These are phyloP conservation scores for Molanna angustata DNA, from an alignment of 2,888 invertebrate genomes.

Conservation along the genomic window DNA sequence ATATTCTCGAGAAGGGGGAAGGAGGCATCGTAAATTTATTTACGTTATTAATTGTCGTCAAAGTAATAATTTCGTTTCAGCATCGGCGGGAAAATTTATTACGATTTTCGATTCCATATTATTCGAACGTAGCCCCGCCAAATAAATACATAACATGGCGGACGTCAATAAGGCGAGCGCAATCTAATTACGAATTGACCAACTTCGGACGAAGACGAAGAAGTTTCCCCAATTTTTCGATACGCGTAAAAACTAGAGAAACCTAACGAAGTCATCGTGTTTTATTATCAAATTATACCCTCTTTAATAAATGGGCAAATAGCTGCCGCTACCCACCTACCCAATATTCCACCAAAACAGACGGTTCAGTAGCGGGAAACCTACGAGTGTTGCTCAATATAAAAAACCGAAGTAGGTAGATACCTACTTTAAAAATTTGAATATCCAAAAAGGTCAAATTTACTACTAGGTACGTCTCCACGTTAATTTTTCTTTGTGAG, in stretches of 20 bases:
- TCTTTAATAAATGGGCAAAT: constrained; percentile 27
- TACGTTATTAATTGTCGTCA: too few relatives aligned
- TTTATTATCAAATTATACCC: constrained; percentile 28
- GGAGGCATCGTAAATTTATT: too few relatives aligned
- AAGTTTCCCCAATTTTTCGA: constrained; percentile 18
- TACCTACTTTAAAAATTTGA: too few relatives aligned
- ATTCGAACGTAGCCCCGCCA: too few relatives aligned
- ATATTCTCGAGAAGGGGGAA: too few relatives aligned
- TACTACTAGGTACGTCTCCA: too few relatives aligned
- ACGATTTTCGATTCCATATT: neutral
- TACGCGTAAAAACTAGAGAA: constrained; percentile 19
- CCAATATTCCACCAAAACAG: constrained; percentile 15
- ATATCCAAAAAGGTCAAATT: too few relatives aligned
- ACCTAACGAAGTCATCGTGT: constrained; percentile 25
- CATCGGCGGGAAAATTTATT: neutral
- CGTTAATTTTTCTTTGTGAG: too few relatives aligned
- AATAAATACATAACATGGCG: too few relatives aligned
- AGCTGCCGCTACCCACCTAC: constrained; percentile 20
- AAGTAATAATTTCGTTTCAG: neutral
- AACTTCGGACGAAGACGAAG: constrained; percentile 1
- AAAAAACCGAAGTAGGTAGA: too few relatives aligned
- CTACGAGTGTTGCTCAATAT: too few relatives aligned
- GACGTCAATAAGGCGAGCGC: constrained; percentile 16
- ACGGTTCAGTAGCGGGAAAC: too few relatives aligned
- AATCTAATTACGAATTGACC: constrained; percentile 12